Evolutionary conservation across 2,888 invertebrate genomes (phyloP).

Genomic region (Teinopalpus imperialis): DNA sequence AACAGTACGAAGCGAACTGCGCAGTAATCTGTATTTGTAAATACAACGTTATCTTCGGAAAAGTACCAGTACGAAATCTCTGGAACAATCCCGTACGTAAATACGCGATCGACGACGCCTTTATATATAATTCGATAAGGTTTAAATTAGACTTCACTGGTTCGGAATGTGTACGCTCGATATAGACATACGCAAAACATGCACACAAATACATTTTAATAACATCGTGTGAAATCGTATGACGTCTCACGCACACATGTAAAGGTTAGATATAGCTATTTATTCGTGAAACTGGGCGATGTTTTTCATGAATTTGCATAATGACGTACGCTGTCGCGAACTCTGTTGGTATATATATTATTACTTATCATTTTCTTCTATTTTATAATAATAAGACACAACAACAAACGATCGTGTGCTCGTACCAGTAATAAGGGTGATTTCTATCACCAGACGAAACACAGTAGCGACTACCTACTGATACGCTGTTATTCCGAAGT

Average conservation of each 20-base stretch:
- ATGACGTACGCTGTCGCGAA: conserved; percentile 12
- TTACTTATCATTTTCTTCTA: no score
- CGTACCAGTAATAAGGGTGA: no score
- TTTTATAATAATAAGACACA: no score
- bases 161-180: not conserved
- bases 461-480: no score
- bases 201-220: conserved; percentile 3
- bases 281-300: not conserved
- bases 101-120: not conserved
- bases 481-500: no score
- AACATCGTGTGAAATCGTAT: not conserved
- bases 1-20: conserved; percentile 18
- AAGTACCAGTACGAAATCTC: conserved; percentile 24
- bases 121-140: not conserved
- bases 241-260: not conserved
- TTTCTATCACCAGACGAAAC: no score
- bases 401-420: no score
- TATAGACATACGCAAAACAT: not conserved
- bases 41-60: conserved; percentile 22
- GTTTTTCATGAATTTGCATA: not conserved
- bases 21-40: conserved; percentile 16
- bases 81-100: conserved; percentile 22
- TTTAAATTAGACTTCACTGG: not conserved
- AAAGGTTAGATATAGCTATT: conserved; percentile 10
- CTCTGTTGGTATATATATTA: no score